Percentiles rank a stretch among this genome's conserved stretches.
Conservation (phyloP, 2,113 vertebrate species). For the Tympanuchus pallidicinctus region DNA sequence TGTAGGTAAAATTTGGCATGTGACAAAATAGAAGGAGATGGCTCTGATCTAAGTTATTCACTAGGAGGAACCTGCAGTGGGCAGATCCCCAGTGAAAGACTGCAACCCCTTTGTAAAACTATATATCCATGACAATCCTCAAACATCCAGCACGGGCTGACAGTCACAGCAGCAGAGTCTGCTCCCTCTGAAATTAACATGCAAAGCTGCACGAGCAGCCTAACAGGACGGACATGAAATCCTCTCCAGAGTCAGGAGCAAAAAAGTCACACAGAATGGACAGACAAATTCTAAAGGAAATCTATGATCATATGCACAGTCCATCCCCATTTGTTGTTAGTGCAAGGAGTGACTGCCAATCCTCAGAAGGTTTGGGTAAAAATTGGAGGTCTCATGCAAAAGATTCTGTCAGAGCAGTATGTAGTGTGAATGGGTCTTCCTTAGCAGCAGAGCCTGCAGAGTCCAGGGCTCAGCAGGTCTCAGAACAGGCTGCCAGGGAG, state of each 20-base stretch:
- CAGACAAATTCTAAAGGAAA: background rate
- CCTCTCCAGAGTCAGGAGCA: background rate
- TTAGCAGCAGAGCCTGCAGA: rapidly evolving
- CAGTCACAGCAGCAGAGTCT: background rate
- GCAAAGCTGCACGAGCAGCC: background rate
- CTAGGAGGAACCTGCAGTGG: background rate
- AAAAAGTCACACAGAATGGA: background rate
- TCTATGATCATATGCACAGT: background rate
- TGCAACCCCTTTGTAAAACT: background rate
- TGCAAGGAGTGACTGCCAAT: background rate
- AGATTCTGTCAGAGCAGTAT: background rate
- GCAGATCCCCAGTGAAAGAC: background rate
- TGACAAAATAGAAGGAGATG: background rate
- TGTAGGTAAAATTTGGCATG: background rate
- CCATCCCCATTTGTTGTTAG: background rate
- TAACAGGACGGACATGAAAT: background rate
- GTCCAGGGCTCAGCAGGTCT: background rate
- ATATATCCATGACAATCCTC: background rate
- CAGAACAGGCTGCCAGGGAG: background rate
- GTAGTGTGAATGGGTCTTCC: background rate
- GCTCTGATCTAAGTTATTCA: background rate
- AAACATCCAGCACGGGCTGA: background rate
- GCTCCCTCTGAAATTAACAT: background rate
- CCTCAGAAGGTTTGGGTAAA: background rate
- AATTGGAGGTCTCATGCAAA: background rate